A percentile compares a stretch with the other conserved stretches of the same genome.
Evolutionary conservation across 2,888 invertebrate genomes (phyloP).

Genomic region (Ophion slaviceki): DNA sequence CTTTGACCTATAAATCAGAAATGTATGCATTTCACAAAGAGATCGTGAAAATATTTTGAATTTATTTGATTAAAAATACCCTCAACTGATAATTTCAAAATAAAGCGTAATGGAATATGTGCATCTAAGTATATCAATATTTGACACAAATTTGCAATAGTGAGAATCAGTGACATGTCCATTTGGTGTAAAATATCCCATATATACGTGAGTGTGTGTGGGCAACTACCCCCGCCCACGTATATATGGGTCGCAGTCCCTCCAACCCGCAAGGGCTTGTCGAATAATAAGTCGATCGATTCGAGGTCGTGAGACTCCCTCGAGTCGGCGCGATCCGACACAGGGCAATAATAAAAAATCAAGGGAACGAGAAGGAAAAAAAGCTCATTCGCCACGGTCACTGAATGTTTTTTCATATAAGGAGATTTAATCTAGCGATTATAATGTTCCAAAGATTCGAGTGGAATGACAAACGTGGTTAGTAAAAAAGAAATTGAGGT

Average conservation of each 20-base stretch:
- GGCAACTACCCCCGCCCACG: neutral
- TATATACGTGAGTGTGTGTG: neutral
- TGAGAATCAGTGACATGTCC: neutral
- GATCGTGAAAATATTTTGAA: too few species aligned
- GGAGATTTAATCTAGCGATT: neutral
- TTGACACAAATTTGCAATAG: neutral
- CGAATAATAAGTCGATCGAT: conserved; percentile 64
- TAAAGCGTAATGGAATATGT: neutral
- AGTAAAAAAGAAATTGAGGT: neutral
- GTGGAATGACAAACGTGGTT: neutral
- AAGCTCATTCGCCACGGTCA: neutral
- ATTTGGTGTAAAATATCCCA: conserved; percentile 18
- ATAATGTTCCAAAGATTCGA: neutral
- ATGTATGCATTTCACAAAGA: too few species aligned
- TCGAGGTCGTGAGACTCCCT: conserved; percentile 56
- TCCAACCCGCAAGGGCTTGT: conserved; percentile 55
- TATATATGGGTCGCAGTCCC: conserved; percentile 42
- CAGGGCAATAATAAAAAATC: conserved; percentile 16
- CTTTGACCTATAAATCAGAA: too few species aligned
- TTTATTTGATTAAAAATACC: too few species aligned
- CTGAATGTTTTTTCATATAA: conserved; percentile 13
- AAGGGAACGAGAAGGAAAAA: neutral
- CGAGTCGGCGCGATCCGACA: conserved; percentile 50
- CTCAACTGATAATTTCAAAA: too few species aligned
- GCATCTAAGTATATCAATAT: neutral